Evolutionary conservation across 2,113 vertebrate genomes (phyloP).

Genomic region (Azemiops feae): DNA sequence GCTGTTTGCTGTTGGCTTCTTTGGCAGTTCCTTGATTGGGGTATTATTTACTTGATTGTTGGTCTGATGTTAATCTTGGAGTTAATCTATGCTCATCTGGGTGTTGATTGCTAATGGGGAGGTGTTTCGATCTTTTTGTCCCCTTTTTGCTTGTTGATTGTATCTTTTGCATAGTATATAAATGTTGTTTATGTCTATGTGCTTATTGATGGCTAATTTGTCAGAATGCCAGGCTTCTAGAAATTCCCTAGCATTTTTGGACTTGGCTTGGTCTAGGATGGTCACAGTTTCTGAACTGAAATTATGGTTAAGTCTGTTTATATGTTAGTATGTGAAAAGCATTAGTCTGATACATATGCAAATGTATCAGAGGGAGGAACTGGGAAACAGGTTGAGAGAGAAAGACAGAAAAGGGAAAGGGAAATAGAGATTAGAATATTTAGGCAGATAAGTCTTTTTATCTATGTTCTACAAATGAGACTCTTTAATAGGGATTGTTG

Average conservation of each 20-base stretch:
- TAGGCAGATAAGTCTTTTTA: conserved; percentile 31
- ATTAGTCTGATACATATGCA: conserved; percentile 1
- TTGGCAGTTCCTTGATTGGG: background rate
- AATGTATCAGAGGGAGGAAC: background rate
- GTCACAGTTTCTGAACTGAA: background rate
- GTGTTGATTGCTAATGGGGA: background rate
- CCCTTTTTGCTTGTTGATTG: background rate
- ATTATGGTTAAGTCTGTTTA: background rate
- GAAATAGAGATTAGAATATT: conserved; percentile 20
- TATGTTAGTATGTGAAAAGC: background rate
- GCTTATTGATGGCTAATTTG: background rate
- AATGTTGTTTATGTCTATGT: background rate
- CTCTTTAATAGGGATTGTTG: conserved; percentile 46
- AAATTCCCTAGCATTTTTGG: background rate
- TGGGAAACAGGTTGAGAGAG: conserved; percentile 1
- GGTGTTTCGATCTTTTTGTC: background rate
- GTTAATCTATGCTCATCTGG: background rate
- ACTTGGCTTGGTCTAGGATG: background rate
- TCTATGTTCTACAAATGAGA: conserved; percentile 43
- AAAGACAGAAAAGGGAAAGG: background rate
- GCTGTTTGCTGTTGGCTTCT: background rate
- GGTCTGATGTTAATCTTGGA: background rate
- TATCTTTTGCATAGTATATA: background rate
- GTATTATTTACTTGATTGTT: background rate
- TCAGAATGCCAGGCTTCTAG: background rate